Evolutionary conservation across 2,888 invertebrate species (phyloP), one percentile per base, ranked within the genome.

Genomic region (Cremastinae sp.): DNA sequence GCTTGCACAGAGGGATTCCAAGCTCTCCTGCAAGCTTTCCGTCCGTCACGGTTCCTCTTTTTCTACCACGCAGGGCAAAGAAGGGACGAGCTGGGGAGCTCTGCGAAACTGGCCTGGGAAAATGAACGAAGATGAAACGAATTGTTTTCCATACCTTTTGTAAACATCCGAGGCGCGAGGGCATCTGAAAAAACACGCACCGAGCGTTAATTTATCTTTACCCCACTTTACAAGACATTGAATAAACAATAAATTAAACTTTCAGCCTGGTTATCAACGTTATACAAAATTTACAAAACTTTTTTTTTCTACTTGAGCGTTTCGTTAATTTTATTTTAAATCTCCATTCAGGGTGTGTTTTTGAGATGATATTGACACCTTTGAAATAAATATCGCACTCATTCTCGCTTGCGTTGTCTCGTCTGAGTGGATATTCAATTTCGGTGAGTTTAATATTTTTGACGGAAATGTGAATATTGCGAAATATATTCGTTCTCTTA

Each of bases 141-240:
- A 20, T 47, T 18, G 8, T 51, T 49, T 45, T 16, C 53, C 16
- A 68, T 47, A 55, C 49, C 62, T 68, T 72, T 76, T 66, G 62
- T 61, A 65, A 73, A 73, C 55, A 64, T 68, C 35, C 58, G 62
- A 68, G 47, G 74, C 58, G 65, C 35, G 47, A 58, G 66, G 22
- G 37, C 72, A 77, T 74, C 72, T 74, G 78, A 65, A 73, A 64
- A 64, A 78, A 79, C 76, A 55, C 65, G 53, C 39, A 68, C 66
- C 61, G 72, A 5, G 53, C 53, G 55, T 64, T 76, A 70, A 73
- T 73, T 73, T 35, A 20, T 56, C 53, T 53, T 22, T 28, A 22
- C n/a, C 28, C 28, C 28, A 28, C 5, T 62, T 41, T 9, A 35
- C 71, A 74, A 70, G 39, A 47, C 14, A 56, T 53, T 49, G 9